These are phyloP conservation scores for Nannospalax galili DNA, from an alignment of 2,113 vertebrate genomes.

Conservation along the genomic window DNA sequence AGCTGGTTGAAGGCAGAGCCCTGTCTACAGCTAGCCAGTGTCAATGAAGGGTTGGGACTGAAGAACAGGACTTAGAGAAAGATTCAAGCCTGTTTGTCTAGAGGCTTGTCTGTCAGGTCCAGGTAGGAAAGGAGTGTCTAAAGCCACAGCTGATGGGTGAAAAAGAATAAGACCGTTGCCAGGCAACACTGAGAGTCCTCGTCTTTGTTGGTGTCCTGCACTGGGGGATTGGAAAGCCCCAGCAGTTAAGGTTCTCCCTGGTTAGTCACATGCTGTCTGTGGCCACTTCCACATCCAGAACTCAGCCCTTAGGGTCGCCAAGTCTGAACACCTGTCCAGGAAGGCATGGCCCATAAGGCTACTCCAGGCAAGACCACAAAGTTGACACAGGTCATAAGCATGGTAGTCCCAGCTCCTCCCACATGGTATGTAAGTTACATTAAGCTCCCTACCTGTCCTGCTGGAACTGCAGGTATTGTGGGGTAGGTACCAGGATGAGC, in stretches of 20 bases:
- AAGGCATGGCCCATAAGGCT: no score
- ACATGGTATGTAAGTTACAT: not conserved
- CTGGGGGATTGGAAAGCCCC: no score
- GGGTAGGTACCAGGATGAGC: not conserved
- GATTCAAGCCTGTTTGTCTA: not conserved
- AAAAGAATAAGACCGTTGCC: not conserved
- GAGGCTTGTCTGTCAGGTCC: not conserved
- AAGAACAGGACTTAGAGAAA: not conserved
- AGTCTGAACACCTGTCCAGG: not conserved
- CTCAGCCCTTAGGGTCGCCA: not conserved
- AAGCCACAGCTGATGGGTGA: no score
- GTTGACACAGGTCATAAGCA: fast-evolving
- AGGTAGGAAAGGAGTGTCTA: no score
- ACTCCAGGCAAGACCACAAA: fast-evolving
- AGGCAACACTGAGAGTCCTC: fast-evolving
- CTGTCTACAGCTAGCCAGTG: not conserved
- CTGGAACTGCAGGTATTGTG: no score
- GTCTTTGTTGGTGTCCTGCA: fast-evolving
- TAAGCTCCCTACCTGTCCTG: not conserved
- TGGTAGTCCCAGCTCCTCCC: not conserved
- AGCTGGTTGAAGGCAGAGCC: not conserved
- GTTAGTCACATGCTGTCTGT: not conserved
- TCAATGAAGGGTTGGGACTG: not conserved
- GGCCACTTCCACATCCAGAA: not conserved
- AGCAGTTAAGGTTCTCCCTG: not conserved